These are phyloP conservation scores for Flexamia atlantica DNA, from an alignment of 2,888 invertebrate species.

Conservation along the genomic window DNA sequence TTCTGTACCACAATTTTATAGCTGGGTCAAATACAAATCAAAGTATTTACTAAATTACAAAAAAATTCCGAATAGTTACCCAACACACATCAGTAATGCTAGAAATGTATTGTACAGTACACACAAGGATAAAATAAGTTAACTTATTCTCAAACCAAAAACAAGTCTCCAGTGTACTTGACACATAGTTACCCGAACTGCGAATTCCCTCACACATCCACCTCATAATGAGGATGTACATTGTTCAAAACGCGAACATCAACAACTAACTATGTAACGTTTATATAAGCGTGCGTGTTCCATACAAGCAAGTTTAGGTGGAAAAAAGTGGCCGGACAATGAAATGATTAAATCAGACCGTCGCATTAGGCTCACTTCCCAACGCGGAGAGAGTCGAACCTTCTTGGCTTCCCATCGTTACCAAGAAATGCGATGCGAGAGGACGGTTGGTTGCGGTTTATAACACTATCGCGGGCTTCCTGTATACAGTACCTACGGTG, in stretches of 20 bases:
- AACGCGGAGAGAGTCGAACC: slow-evolving; percentile 7
- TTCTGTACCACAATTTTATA: too few relatives aligned
- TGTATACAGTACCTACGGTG: neutral
- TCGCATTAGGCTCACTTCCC: slow-evolving; percentile 44
- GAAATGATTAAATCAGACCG: slow-evolving; percentile 50
- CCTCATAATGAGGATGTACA: neutral
- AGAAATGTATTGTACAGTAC: too few relatives aligned
- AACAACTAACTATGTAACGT: slow-evolving; percentile 27
- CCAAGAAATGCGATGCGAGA: slow-evolving; percentile 16
- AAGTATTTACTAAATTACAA: too few relatives aligned
- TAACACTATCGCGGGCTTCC: slow-evolving; percentile 42
- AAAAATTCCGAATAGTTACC: too few relatives aligned
- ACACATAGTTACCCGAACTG: too few relatives aligned
- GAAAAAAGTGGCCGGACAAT: slow-evolving; percentile 50
- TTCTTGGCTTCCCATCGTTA: slow-evolving; percentile 24
- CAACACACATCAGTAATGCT: too few relatives aligned
- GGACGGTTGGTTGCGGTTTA: slow-evolving; percentile 52
- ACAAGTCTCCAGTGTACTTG: too few relatives aligned
- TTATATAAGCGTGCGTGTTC: slow-evolving; percentile 34
- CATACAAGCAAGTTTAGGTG: slow-evolving; percentile 24
- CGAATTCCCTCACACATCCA: neutral
- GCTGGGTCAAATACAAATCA: too few relatives aligned
- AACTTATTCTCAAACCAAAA: too few relatives aligned
- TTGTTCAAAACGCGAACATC: neutral
- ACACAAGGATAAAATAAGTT: too few relatives aligned